Percentiles rank a stretch among this genome's conserved stretches.
These are phyloP conservation scores for Zoanthus solanderi DNA, from an alignment of 92 coral and sea anemone genomes.

Conservation along the genomic window DNA sequence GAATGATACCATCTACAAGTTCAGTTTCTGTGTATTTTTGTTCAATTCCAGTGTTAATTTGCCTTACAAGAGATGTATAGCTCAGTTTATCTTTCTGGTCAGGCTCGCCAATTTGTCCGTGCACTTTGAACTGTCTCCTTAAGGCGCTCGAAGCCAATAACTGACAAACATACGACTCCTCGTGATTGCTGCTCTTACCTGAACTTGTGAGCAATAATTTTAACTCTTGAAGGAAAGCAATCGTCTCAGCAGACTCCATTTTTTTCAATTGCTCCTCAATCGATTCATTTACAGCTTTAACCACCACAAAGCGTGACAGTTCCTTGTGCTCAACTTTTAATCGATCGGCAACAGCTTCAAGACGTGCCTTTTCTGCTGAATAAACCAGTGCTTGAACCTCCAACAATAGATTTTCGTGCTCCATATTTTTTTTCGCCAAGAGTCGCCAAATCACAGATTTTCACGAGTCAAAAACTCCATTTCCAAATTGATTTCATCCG, in stretches of 20 bases:
- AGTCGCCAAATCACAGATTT: conserved; percentile 8
- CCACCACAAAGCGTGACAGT: conserved; percentile 1
- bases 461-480: not conserved
- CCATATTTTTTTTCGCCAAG: not conserved
- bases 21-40: conserved; percentile 60
- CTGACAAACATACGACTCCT: conserved; percentile 29
- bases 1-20: conserved; percentile 61
- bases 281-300: not conserved
- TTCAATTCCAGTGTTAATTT: conserved; percentile 54
- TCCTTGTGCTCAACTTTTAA: conserved; percentile 20
- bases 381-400: conserved; percentile 13
- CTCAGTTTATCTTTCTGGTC: conserved; percentile 75
- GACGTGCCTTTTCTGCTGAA: not conserved
- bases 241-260: not conserved
- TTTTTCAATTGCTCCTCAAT: conserved; percentile 14
- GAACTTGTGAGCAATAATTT: conserved; percentile 15
- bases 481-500: not conserved
- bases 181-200: conserved; percentile 20
- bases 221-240: conserved; percentile 15
- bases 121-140: conserved; percentile 63
- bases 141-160: conserved; percentile 42
- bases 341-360: conserved; percentile 11
- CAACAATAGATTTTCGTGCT: conserved; percentile 10
- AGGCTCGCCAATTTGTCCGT: conserved; percentile 75
- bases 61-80: conserved; percentile 60